Evolutionary conservation across 1,140 invertebrate species (phyloP).

Genomic region (Heliconius melpomene): DNA sequence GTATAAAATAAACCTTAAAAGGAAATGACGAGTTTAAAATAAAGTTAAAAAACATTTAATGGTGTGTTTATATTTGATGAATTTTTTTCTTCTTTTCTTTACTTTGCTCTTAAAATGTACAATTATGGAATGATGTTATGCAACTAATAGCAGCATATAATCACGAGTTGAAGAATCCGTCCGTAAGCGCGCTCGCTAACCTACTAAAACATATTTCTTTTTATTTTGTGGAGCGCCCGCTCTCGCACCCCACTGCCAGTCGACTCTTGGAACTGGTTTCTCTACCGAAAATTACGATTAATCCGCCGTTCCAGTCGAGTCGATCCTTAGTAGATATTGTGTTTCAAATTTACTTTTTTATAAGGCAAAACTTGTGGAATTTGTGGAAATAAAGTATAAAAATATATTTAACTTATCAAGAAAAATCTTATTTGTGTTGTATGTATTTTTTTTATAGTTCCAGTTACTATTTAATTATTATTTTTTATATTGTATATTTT

Average conservation of each 20-base stretch:
- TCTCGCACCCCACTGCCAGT: constrained; percentile 47
- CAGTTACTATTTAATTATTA: too few species aligned
- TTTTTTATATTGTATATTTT: background rate
- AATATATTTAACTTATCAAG: background rate
- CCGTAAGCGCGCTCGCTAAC: constrained; percentile 78
- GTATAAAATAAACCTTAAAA: background rate
- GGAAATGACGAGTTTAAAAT: background rate
- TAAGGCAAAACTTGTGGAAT: constrained; percentile 17
- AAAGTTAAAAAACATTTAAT: background rate
- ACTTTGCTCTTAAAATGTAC: background rate
- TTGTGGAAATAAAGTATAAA: background rate
- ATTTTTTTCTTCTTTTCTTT: too few species aligned
- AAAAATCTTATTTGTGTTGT: background rate
- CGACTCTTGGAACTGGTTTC: constrained; percentile 71
- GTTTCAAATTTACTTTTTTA: constrained; percentile 37
- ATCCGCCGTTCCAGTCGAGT: constrained; percentile 51
- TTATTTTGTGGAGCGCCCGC: constrained; percentile 69
- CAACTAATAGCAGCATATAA: constrained; percentile 74
- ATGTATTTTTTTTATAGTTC: background rate
- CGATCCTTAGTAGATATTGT: constrained; percentile 55
- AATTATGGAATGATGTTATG: constrained; percentile 47
- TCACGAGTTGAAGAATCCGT: constrained; percentile 66
- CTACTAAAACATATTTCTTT: constrained; percentile 80
- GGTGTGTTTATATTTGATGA: too few species aligned
- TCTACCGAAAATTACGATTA: constrained; percentile 74